Evolutionary conservation across 1,140 invertebrate species (phyloP).

Genomic region (Rhizoglyphus robini): DNA sequence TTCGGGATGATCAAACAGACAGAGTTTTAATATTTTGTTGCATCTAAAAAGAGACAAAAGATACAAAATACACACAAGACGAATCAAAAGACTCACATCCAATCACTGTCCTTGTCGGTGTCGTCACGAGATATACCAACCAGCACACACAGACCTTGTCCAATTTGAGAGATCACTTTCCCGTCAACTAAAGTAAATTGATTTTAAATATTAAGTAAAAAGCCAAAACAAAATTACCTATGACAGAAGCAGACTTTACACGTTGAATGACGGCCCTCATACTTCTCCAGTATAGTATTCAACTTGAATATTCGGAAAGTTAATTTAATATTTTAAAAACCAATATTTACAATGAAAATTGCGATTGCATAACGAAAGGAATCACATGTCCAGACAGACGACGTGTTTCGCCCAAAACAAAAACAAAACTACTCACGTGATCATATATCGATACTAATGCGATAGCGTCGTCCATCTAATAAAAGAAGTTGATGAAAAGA

Average conservation of each 20-base stretch:
- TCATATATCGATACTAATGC: too few species aligned
- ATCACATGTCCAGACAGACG: too few species aligned
- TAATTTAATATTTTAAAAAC: too few species aligned
- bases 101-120: constrained; percentile 62
- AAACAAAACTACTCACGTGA: too few species aligned
- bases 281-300: neutral
- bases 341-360: too few species aligned
- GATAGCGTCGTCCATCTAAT: too few species aligned
- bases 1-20: constrained; percentile 60
- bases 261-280: constrained; percentile 13
- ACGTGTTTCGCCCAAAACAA: too few species aligned
- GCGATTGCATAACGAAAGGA: too few species aligned
- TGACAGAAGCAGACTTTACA: constrained; percentile 3
- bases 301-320: too few species aligned
- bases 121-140: constrained; percentile 68
- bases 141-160: constrained; percentile 66
- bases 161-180: constrained; percentile 63
- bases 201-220: neutral
- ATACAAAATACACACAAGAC: constrained; percentile 17
- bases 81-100: constrained; percentile 50
- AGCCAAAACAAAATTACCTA: too few species aligned
- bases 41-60: constrained; percentile 40
- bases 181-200: constrained; percentile 49
- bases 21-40: constrained; percentile 60
- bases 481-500: too few species aligned